Conservation (phyloP, 2,888 invertebrate genomes). For the Zaprionus lineosus region DNA sequence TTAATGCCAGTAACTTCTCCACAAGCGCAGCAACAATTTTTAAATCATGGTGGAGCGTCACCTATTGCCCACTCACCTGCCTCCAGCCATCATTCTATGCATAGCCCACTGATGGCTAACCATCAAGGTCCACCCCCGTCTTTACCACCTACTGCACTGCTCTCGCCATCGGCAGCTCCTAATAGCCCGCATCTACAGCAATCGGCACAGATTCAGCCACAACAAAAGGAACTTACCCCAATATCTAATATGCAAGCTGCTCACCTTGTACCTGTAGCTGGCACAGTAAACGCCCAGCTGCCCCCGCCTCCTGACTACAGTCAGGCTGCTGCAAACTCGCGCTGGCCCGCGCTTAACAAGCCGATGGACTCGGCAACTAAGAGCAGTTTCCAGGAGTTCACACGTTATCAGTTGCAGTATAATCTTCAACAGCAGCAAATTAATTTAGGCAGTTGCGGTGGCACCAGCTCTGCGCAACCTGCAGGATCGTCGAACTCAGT, state of each 20-base stretch:
- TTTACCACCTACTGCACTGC: slow-evolving; percentile 59
- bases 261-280: slow-evolving; percentile 71
- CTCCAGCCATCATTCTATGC: slow-evolving; percentile 80
- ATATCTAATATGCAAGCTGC: slow-evolving; percentile 57
- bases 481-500: slow-evolving; percentile 23
- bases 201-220: slow-evolving; percentile 47
- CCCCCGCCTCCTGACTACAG: slow-evolving; percentile 78
- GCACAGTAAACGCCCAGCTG: slow-evolving; percentile 42
- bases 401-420: slow-evolving; percentile 86
- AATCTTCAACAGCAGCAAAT: slow-evolving; percentile 84
- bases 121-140: slow-evolving; percentile 65
- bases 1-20: slow-evolving; percentile 69
- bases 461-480: slow-evolving; percentile 80
- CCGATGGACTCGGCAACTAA: slow-evolving; percentile 87
- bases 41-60: slow-evolving; percentile 68
- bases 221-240: slow-evolving; percentile 48
- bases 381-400: slow-evolving; percentile 86
- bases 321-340: slow-evolving; percentile 81
- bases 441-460: slow-evolving; percentile 38
- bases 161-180: slow-evolving; percentile 76
- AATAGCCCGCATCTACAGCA: slow-evolving; percentile 69
- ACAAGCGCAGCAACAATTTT: slow-evolving; percentile 65
- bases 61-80: slow-evolving; percentile 79
- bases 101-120: slow-evolving; percentile 76
- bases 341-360: slow-evolving; percentile 82